Conservation (phyloP, 1,140 invertebrate species). For the Lucilia cuprina region DNA sequence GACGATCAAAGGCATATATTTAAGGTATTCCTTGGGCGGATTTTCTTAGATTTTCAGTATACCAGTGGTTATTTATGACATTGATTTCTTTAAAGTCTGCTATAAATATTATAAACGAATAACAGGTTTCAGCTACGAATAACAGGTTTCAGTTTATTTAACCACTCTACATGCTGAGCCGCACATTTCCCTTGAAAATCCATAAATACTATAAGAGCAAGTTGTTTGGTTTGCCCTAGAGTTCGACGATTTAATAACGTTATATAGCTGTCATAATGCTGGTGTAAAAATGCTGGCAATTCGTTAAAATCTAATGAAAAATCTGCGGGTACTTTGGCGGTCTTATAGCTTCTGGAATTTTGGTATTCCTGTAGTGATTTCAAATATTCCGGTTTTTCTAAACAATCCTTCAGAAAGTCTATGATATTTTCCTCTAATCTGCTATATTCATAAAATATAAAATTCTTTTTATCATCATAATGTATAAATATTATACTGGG, state of each 20-base stretch:
- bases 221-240: neutral
- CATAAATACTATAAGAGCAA: neutral
- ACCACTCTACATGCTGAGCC: neutral
- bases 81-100: conserved; percentile 14
- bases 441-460: neutral
- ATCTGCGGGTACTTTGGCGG: no score
- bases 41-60: neutral
- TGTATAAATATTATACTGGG: conserved; percentile 15
- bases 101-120: neutral
- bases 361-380: no score
- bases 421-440: neutral
- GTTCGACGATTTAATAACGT: neutral
- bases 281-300: neutral
- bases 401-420: neutral
- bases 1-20: neutral
- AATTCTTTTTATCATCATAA: conserved; percentile 11
- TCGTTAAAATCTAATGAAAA: neutral
- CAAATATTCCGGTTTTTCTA: neutral
- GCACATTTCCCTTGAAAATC: neutral
- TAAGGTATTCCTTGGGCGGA: neutral
- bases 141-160: neutral
- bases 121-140: neutral
- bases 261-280: neutral
- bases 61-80: neutral
- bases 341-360: no score